These are phyloP conservation scores for Salarias fasciatus DNA, from an alignment of 2,797 vertebrate species.

Conservation along the genomic window DNA sequence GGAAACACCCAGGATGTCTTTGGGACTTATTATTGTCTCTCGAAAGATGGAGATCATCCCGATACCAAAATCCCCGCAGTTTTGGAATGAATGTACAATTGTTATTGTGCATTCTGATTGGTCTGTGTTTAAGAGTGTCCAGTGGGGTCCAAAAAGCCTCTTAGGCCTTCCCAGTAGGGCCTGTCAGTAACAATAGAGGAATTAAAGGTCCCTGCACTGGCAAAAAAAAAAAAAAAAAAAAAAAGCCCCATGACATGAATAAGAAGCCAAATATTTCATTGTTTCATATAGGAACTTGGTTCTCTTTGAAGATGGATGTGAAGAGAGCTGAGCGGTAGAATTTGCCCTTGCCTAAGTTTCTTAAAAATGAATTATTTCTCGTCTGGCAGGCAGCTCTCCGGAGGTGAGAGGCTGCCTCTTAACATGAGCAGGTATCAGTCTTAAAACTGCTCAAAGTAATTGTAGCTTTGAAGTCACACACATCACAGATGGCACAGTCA, in stretches of 20 bases:
- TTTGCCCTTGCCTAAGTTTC: slow-evolving; percentile 76
- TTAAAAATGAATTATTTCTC: slow-evolving; percentile 82
- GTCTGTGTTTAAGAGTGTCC: slow-evolving; percentile 74
- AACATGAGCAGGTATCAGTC: slow-evolving; percentile 82
- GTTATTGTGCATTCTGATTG: slow-evolving; percentile 75
- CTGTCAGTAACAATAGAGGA: slow-evolving; percentile 75
- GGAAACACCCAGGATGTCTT: slow-evolving; percentile 67
- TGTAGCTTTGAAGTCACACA: slow-evolving; percentile 84
- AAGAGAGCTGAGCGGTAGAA: slow-evolving; percentile 71
- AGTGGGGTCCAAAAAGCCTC: slow-evolving; percentile 75
- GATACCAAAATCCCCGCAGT: slow-evolving; percentile 70
- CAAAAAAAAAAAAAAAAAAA: slow-evolving; percentile 59
- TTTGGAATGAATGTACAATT: slow-evolving; percentile 73
- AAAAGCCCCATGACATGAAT: slow-evolving; percentile 66
- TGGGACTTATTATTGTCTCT: slow-evolving; percentile 73
- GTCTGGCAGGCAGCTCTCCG: slow-evolving; percentile 79
- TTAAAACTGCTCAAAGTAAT: slow-evolving; percentile 84
- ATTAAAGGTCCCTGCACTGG: slow-evolving; percentile 68
- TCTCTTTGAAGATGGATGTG: slow-evolving; percentile 78
- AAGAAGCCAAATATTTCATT: slow-evolving; percentile 77
- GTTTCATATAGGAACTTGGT: slow-evolving; percentile 79
- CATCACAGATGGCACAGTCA: slow-evolving; percentile 80
- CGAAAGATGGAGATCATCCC: slow-evolving; percentile 69
- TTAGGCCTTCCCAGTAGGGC: slow-evolving; percentile 70
- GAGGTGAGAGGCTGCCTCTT: slow-evolving; percentile 81